Evolutionary conservation across 2,888 invertebrate genomes (phyloP), one percentile per base, ranked within the genome.

Genomic region (Slavum lentiscoides): DNA sequence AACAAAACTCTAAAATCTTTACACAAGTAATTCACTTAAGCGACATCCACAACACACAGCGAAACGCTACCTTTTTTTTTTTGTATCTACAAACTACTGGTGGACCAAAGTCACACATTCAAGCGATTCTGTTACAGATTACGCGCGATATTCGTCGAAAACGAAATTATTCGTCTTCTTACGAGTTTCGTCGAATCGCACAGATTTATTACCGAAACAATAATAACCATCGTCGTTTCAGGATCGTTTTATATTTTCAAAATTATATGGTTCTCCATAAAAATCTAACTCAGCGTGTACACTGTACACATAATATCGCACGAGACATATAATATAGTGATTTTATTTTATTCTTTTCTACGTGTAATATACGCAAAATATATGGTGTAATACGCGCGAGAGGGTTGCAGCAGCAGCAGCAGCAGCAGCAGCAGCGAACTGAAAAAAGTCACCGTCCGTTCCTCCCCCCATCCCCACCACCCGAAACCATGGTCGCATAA

Each of bases 401-500:
- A 13, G 64, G 13, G n/a, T 53, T 30, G 30, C 30, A 30, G 37
- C 53, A 17, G 15, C 64, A n/a, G n/a, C n/a, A n/a, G n/a, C n/a
- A n/a, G n/a, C n/a, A n/a, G n/a, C n/a, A n/a, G 30, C 30, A 30
- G 37, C 53, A 17, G 15, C 64, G 53, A 74, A 74, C 74, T 7
- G 9, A 2, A 43, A 43, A 43, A 43, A 64, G 74, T 66, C 74
- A 21, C 66, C 58, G 64, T 30, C 4, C 30, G 30, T 4, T 30
- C 30, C 30, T 30, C 30, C 30, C 30, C 30, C 30, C 4, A 4
- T 4, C 1, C 30, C 30, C 30, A n/a, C 64, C 21, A 53, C 3
- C 64, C 21, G 64, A 55, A 75, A 67, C 74, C 66, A 61, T 58
- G 66, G 74, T 61, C 62, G 53, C 69, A 77, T 62, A 62, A 77